phyloP scores from a whole-genome alignment of 2,797 vertebrate genomes.

The Eidolon dupreanum region DNA sequence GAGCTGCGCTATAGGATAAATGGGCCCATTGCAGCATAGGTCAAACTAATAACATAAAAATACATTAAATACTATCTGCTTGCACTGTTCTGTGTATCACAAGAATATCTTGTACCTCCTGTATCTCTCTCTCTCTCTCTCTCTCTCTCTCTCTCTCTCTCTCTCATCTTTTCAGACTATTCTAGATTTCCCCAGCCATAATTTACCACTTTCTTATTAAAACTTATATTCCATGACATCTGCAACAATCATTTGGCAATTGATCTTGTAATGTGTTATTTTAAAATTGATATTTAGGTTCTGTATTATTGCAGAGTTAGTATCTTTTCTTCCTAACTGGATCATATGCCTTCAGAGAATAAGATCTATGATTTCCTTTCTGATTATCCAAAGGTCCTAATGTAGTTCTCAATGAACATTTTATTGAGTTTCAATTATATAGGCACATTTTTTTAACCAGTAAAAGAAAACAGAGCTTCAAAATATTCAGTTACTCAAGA shows the following conservation, averaged over 20 bases:
- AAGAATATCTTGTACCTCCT: background rate
- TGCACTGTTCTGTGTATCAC: background rate
- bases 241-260: background rate
- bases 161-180: background rate
- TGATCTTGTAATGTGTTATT: background rate
- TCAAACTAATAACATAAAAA: slow-evolving; percentile 54
- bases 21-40: background rate
- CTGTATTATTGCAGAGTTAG: background rate
- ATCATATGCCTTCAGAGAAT: slow-evolving; percentile 18
- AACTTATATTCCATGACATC: background rate
- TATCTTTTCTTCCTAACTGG: background rate
- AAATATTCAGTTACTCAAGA: slow-evolving; percentile 35
- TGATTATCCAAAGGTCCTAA: background rate
- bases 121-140: background rate
- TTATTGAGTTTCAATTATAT: background rate
- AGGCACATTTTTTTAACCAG: background rate
- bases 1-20: slow-evolving; percentile 1
- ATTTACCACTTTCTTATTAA: slow-evolving; percentile 5
- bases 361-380: slow-evolving; percentile 8
- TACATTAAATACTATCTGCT: background rate
- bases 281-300: slow-evolving; percentile 37
- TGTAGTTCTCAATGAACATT: slow-evolving; percentile 19
- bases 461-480: slow-evolving; percentile 21
- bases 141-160: background rate
- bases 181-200: background rate